A percentile compares a stretch with the other conserved stretches of the same genome.
phyloP scores from a whole-genome alignment of 2,888 invertebrate species.

The Habroteleia sp. region DNA sequence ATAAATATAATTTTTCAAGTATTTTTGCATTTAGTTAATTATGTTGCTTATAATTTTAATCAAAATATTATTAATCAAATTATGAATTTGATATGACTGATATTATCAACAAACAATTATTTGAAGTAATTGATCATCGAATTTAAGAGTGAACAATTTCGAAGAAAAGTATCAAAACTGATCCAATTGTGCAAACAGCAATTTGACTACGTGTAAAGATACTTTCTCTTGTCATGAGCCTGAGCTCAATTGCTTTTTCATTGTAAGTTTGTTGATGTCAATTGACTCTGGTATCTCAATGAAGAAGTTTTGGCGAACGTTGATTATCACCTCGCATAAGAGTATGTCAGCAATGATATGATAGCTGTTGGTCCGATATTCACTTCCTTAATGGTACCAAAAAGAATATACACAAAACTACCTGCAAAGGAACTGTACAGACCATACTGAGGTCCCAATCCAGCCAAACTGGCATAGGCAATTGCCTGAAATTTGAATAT shows the following conservation, averaged over 20 bases:
- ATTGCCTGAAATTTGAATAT: conserved; percentile 69
- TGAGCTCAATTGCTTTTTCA: conserved; percentile 19
- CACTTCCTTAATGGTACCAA: conserved; percentile 87
- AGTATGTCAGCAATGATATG: conserved; percentile 87
- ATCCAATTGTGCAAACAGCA: neutral
- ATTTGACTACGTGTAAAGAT: too few species aligned
- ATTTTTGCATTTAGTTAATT: too few species aligned
- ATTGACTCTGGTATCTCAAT: conserved; percentile 25
- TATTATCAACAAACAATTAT: too few species aligned
- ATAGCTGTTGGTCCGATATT: conserved; percentile 89
- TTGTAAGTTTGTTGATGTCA: conserved; percentile 41
- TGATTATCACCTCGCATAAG: conserved; percentile 81
- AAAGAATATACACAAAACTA: conserved; percentile 88
- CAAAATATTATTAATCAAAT: neutral
- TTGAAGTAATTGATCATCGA: too few species aligned
- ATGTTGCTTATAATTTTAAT: too few species aligned
- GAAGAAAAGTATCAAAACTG: neutral
- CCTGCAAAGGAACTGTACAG: conserved; percentile 91
- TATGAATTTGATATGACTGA: too few species aligned
- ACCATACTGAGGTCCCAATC: conserved; percentile 85
- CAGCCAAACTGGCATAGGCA: conserved; percentile 75
- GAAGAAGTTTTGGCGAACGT: conserved; percentile 22
- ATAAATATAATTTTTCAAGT: conserved; percentile 38
- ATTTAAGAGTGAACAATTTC: too few species aligned
- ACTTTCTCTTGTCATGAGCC: neutral